Conservation (phyloP, 2,797 vertebrate species). For the Chanos chanos region DNA sequence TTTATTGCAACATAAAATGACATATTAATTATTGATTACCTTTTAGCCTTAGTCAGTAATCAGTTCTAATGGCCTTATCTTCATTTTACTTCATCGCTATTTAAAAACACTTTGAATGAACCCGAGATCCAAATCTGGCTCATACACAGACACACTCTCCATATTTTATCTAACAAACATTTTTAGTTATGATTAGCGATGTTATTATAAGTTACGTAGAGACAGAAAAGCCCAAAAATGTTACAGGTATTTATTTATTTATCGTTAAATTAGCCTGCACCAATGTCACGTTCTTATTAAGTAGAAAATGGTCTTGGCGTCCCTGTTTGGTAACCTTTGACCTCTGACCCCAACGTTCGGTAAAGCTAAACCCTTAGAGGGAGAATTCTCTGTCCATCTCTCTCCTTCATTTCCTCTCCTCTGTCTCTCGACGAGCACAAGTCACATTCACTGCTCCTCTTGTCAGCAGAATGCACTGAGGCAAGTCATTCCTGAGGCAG, state of each 20-base stretch:
- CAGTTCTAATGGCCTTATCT: conserved; percentile 30
- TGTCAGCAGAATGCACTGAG: conserved; percentile 10
- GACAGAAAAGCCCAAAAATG: too few species aligned
- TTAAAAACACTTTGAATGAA: conserved; percentile 20
- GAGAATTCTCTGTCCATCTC: neutral
- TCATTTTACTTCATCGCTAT: conserved; percentile 21
- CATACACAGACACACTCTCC: too few species aligned
- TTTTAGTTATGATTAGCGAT: too few species aligned
- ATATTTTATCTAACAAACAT: too few species aligned
- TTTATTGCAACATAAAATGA: conserved; percentile 29
- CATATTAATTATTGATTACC: conserved; percentile 41
- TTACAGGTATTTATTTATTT: conserved; percentile 5
- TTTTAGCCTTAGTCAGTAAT: conserved; percentile 31
- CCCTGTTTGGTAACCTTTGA: conserved; percentile 53
- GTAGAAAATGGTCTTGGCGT: neutral
- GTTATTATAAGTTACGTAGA: too few species aligned
- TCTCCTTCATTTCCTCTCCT: conserved; percentile 1
- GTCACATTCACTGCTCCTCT: conserved; percentile 25
- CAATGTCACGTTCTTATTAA: conserved; percentile 21
- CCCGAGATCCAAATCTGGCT: too few species aligned
- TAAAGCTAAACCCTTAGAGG: conserved; percentile 16
- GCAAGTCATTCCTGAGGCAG: conserved; percentile 1
- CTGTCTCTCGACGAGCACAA: conserved; percentile 14
- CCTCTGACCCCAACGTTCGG: conserved; percentile 32
- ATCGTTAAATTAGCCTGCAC: conserved; percentile 18